These are phyloP conservation scores for Xanthostigma xanthostigma DNA, from an alignment of 2,888 invertebrate species.

Conservation along the genomic window DNA sequence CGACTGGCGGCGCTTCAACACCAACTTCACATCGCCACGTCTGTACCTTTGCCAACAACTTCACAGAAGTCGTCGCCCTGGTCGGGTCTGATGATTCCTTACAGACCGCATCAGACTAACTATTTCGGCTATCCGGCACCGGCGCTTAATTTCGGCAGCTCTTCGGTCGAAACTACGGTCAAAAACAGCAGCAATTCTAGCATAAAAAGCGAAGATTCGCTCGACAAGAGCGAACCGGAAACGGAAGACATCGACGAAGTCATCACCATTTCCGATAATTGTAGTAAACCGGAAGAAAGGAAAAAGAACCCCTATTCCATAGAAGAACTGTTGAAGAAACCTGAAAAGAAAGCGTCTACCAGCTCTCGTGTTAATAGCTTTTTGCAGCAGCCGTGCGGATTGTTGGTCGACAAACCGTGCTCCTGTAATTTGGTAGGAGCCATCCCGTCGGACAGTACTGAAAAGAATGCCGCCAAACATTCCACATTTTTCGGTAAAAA, in stretches of 20 bases:
- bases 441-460: too few species aligned
- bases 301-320: constrained; percentile 79
- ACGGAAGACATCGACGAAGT: constrained; percentile 19
- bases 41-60: constrained; percentile 24
- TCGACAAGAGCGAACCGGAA: constrained; percentile 33
- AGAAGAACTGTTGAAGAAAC: constrained; percentile 71
- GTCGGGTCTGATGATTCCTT: constrained; percentile 44
- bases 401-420: constrained; percentile 11
- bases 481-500: too few species aligned
- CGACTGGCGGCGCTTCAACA: constrained; percentile 37
- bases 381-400: constrained; percentile 18
- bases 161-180: too few species aligned
- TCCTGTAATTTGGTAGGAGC: constrained; percentile 5
- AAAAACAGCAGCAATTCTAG: too few species aligned
- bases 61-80: constrained; percentile 27
- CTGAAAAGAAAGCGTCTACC: constrained; percentile 39
- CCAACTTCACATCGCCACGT: constrained; percentile 33
- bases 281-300: constrained; percentile 26
- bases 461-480: too few species aligned
- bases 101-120: constrained; percentile 28
- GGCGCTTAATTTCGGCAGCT: too few species aligned
- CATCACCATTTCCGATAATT: constrained; percentile 12
- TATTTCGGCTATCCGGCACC: constrained; percentile 4
- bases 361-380: constrained; percentile 5
- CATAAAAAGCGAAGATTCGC: constrained; percentile 38